Percentiles rank a stretch among this genome's conserved stretches.
phyloP scores from a whole-genome alignment of 2,113 vertebrate genomes.

The Anhinga rufa region DNA sequence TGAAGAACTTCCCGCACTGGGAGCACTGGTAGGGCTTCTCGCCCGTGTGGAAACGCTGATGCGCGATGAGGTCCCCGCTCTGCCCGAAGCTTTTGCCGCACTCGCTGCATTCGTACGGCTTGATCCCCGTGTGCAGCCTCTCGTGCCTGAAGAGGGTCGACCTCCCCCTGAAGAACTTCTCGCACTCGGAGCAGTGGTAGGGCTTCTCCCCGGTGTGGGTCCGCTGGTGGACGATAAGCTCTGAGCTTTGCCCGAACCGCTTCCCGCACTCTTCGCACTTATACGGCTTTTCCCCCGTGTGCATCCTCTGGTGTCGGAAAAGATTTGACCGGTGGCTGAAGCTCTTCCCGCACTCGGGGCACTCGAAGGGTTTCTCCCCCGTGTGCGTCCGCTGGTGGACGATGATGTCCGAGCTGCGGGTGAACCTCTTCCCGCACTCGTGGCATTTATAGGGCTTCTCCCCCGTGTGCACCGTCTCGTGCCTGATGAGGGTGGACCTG shows the following conservation, averaged over 20 bases:
- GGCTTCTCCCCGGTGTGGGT: constrained; percentile 61
- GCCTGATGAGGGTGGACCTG: constrained; percentile 60
- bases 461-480: constrained; percentile 60
- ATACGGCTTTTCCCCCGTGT: constrained; percentile 58
- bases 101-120: background rate
- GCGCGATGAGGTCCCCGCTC: background rate
- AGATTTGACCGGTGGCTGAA: constrained; percentile 57
- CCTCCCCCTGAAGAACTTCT: background rate
- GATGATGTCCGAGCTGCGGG: constrained; percentile 52
- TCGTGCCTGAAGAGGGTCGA: background rate
- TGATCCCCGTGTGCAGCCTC: background rate
- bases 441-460: constrained; percentile 50
- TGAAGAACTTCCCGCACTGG: constrained; percentile 4
- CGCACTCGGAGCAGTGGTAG: background rate
- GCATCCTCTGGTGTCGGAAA: constrained; percentile 32
- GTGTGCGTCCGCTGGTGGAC: constrained; percentile 37
- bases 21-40: constrained; percentile 30
- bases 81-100: background rate
- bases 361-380: constrained; percentile 30
- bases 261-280: constrained; percentile 53
- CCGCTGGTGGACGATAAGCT: constrained; percentile 48
- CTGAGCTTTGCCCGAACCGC: constrained; percentile 37
- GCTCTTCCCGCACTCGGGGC: constrained; percentile 41
- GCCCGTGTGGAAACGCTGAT: background rate
- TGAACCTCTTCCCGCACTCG: constrained; percentile 56